A percentile compares a stretch with the other conserved stretches of the same genome.
phyloP scores from a whole-genome alignment of 2,888 invertebrate species.

The Ptychoptera contaminata region DNA sequence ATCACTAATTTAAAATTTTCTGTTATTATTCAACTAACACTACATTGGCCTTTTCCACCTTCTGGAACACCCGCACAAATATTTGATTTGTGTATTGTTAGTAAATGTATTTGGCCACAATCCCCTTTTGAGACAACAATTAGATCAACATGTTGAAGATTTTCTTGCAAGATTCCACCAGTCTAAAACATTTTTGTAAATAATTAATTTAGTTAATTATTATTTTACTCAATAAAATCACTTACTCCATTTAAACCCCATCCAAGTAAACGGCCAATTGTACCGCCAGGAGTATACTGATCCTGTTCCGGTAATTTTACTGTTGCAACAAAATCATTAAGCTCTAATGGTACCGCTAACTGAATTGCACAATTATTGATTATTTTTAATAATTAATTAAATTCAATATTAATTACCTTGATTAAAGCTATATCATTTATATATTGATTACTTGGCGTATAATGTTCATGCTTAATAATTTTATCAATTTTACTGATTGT shows the following conservation, averaged over 20 bases:
- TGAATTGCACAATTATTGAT: not conserved
- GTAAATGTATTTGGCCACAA: conserved; percentile 22
- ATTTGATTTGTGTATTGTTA: conserved; percentile 21
- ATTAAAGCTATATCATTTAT: conserved; percentile 23
- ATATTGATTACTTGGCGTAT: conserved; percentile 16
- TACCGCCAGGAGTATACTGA: conserved; percentile 9
- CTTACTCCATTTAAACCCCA: conserved; percentile 20
- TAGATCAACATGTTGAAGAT: conserved; percentile 27
- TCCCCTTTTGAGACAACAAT: conserved; percentile 25
- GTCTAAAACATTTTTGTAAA: conserved; percentile 21
- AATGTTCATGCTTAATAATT: conserved; percentile 20
- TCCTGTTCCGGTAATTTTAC: conserved; percentile 9
- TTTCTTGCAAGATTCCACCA: conserved; percentile 21
- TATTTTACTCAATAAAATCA: conserved; percentile 12
- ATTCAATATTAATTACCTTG: conserved; percentile 5
- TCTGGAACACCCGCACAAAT: conserved; percentile 31
- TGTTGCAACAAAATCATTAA: conserved; percentile 7
- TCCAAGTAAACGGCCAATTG: conserved; percentile 21
- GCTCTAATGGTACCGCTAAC: conserved; percentile 13
- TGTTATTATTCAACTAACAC: conserved; percentile 14
- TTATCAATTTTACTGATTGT: conserved; percentile 12
- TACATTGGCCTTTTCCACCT: conserved; percentile 33
- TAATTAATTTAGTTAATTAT: conserved; percentile 3
- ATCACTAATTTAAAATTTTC: not conserved
- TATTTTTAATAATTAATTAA: not conserved